phyloP scores from a whole-genome alignment of 2,888 invertebrate genomes.

The Lissonota sp. region DNA sequence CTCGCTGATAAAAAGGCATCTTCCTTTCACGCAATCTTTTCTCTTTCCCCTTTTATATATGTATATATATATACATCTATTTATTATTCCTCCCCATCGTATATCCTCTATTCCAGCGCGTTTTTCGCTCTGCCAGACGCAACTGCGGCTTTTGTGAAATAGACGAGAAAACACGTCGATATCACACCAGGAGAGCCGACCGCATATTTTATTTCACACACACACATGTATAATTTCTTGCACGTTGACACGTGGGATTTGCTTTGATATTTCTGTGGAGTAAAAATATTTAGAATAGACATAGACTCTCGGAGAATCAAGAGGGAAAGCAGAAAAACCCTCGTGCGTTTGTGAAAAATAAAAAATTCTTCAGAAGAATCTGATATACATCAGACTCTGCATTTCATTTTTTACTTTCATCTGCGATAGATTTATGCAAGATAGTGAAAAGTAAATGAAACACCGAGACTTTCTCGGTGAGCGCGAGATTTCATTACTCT shows the following conservation, averaged over 20 bases:
- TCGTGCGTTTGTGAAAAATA: no score
- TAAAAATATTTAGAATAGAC: no score
- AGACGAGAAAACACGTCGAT: constrained; percentile 24
- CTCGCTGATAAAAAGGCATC: constrained; percentile 58
- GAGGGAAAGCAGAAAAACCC: no score
- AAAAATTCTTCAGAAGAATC: no score
- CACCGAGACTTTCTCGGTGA: no score
- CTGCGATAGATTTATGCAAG: no score
- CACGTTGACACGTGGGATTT: background rate
- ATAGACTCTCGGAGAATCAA: no score
- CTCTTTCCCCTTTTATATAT: background rate
- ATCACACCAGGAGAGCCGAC: constrained; percentile 4
- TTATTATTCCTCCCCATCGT: background rate
- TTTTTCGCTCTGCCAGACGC: constrained; percentile 39
- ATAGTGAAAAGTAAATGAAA: no score
- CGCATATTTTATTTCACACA: background rate
- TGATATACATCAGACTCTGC: no score
- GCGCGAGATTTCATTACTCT: no score
- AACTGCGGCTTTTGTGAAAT: constrained; percentile 1
- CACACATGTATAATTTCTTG: constrained; percentile 8
- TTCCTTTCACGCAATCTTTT: constrained; percentile 52
- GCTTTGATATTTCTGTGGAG: constrained; percentile 1
- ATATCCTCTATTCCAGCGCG: constrained; percentile 8
- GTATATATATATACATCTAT: no score
- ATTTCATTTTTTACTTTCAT: no score